phyloP scores from a whole-genome alignment of 2,888 invertebrate genomes.

The Mimas tiliae region DNA sequence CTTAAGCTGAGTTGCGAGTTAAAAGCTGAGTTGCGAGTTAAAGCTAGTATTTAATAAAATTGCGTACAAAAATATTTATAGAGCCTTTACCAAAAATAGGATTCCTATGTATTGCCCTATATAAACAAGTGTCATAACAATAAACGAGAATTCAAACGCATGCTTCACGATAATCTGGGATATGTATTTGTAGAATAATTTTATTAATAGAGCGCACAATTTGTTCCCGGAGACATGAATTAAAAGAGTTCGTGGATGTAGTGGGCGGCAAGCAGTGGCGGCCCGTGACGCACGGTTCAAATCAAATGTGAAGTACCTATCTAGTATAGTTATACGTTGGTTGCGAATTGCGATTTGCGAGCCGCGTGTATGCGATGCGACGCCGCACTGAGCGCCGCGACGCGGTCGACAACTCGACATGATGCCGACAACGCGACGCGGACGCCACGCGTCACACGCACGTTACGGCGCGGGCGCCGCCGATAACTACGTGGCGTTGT shows the following conservation, averaged over 20 bases:
- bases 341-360: neutral
- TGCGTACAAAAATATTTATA: neutral
- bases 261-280: constrained; percentile 47
- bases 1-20: no score
- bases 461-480: constrained; percentile 41
- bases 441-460: constrained; percentile 62
- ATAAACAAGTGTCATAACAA: neutral
- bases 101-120: neutral
- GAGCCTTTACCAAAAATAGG: neutral
- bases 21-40: no score
- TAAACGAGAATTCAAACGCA: neutral
- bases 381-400: no score
- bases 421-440: no score
- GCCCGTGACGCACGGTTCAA: constrained; percentile 31
- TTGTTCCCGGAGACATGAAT: constrained; percentile 58
- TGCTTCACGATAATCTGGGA: neutral
- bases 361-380: constrained; percentile 13
- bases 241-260: constrained; percentile 55
- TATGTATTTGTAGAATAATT: constrained; percentile 30
- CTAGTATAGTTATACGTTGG: no score
- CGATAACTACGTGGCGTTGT: constrained; percentile 62
- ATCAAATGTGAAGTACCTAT: constrained; percentile 22
- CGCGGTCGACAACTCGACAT: constrained; percentile 35
- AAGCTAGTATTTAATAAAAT: no score
- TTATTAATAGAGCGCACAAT: constrained; percentile 60